Base-by-base conservation (phyloP, 2,888 invertebrate species). In the Plemyria rubiginata region DNA sequence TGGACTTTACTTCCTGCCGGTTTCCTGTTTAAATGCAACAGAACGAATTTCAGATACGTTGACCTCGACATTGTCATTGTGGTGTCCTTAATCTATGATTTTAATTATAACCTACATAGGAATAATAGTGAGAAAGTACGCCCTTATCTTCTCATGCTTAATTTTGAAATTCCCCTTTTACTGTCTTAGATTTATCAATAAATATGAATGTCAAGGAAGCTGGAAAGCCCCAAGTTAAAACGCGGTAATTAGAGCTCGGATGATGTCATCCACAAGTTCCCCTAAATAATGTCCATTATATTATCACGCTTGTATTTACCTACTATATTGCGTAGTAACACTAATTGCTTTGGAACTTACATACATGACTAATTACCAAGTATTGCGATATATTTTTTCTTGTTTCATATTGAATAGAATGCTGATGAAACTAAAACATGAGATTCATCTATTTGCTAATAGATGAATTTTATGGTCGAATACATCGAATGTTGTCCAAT, bases 21-120 rank as follows among this genome's bases (percentile, higher is more conserved):
- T 79, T 89, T 91, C 90, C 90, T 88, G 88, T 85, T 83, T 77
- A 75, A 79, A 67, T 81, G 75, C 78, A 79, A 68, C 73, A 74
- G 57, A 75, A 77, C 74, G 67, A 66, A 71, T 76, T 76, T 75
- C 67, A 70, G 76, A 77, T 76, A 75, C 76, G 69, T 75, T 81
- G 78, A 82, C 84, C 80, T 84, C 81, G 78, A 78, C 73, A 73
- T 73, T 69, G 73, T 48, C 61, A 57, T 32, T 54, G 13, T 63
- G 62, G 50, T 63, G 65, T 67, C 63, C 62, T 63, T 48, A 40
- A 56, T 65, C 53, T 57, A 60, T 43, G 50, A 46, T 22, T 49
- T 4, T 46, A 46, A 46, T 55, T 16, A 40, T 36, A 13, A 13
- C 22, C 22, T 22, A 22, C 3, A 22, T 45, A 9, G 16, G 45